A percentile compares a stretch with the other conserved stretches of the same genome.
Evolutionary conservation across 2,888 invertebrate genomes (phyloP).

Genomic region (Eupithecia centaureata): DNA sequence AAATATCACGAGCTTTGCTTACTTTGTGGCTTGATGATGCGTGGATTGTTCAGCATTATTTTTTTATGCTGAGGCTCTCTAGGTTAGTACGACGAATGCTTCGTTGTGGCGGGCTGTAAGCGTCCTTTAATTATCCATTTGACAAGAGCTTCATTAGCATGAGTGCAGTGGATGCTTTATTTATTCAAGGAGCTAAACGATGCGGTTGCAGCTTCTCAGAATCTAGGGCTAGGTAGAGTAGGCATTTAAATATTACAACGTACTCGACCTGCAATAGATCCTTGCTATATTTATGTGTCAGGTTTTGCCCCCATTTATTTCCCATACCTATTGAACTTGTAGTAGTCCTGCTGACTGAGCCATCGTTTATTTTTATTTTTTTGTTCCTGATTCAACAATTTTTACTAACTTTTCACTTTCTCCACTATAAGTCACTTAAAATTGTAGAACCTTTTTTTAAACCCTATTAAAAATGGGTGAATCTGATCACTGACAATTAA

Average conservation of each 20-base stretch:
- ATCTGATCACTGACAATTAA: background rate
- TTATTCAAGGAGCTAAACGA: slow-evolving; percentile 9
- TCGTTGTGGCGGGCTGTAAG: background rate
- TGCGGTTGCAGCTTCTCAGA: background rate
- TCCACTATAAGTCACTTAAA: too few relatives aligned
- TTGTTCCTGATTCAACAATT: background rate
- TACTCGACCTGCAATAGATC: background rate
- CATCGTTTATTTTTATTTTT: background rate
- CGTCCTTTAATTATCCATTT: slow-evolving; percentile 7
- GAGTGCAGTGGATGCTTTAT: slow-evolving; percentile 5
- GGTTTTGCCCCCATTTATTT: background rate
- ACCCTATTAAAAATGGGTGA: too few relatives aligned
- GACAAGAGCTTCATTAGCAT: slow-evolving; percentile 12
- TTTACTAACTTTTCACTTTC: too few relatives aligned
- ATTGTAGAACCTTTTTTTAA: too few relatives aligned
- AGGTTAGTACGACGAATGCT: background rate
- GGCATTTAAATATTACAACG: background rate
- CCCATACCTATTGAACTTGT: too few relatives aligned
- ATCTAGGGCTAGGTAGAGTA: background rate
- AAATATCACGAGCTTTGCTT: too few relatives aligned
- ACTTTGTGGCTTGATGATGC: too few relatives aligned
- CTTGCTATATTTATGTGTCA: background rate
- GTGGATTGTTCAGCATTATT: too few relatives aligned
- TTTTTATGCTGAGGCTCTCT: too few relatives aligned
- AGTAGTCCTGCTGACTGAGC: background rate